phyloP scores from a whole-genome alignment of 92 coral and sea anemone species.

The Galaxea fascicularis region DNA sequence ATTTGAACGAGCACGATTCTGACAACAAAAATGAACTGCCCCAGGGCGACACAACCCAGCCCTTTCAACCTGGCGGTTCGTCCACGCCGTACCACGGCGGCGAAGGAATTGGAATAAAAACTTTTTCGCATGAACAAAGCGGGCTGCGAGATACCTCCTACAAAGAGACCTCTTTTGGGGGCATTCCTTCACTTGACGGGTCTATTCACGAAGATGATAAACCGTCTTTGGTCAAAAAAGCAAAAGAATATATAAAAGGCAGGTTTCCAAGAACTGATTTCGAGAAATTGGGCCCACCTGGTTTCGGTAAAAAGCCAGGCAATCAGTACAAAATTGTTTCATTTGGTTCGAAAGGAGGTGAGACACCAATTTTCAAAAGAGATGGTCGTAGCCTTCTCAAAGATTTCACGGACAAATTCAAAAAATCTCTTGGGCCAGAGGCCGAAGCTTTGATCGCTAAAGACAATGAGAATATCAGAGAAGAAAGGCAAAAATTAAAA shows the following conservation, averaged over 20 bases:
- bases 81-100: no score
- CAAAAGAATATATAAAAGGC: background rate
- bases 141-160: background rate
- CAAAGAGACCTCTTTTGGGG: no score
- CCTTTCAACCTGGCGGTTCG: no score
- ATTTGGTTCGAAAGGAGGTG: background rate
- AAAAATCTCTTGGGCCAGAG: background rate
- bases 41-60: no score
- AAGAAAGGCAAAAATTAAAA: background rate
- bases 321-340: background rate
- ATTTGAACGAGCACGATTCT: no score
- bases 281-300: conserved; percentile 7
- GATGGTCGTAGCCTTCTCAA: background rate
- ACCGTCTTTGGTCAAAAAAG: background rate
- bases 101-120: no score
- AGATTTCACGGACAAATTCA: background rate
- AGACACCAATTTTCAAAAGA: background rate
- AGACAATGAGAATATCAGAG: background rate
- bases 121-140: no score
- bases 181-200: background rate
- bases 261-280: background rate
- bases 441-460: conserved; percentile 3
- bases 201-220: background rate
- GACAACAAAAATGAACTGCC: no score
- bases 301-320: background rate